Evolutionary conservation across 2,797 vertebrate species (phyloP), one percentile per base, ranked within the genome.

Genomic region (Sebastiscus albofasciatus): DNA sequence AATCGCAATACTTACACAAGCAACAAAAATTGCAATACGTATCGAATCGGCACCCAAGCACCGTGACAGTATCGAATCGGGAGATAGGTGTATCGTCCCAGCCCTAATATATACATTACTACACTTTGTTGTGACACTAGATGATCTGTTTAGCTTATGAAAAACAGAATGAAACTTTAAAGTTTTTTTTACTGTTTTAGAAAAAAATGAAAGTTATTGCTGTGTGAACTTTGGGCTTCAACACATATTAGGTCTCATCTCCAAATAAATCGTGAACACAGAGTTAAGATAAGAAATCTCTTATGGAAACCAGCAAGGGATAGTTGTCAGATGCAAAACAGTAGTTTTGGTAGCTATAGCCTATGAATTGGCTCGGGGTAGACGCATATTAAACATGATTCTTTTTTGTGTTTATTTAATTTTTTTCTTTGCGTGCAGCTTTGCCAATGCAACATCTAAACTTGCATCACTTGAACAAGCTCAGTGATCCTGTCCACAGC

Each of bases 401-500:
- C 18, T 49, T 61, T 33, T 60, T 26, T 39, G 5, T 49, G 46
- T 56, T 42, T 26, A 10, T 46, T 14, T 39, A 0, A 12, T 39
- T n/a, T 39, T 12, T 24, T 12, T 49, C 59, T 52, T 36, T 24
- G 22, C 31, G 26, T 61, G 39, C 34, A 58, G 27, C 31, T 22
- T 29, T 24, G 22, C 27, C 24, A 16, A 29, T 77, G 72, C 62
- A 72, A 36, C 72, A 58, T 76, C 77, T 75, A 72, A 73, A 73
- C 46, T 82, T 70, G 54, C 36, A 78, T 80, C 72, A 60, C 81
- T 87, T 72, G 29, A 81, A 70, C 66, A 20, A 58, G 64, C 81
- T 85, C 79, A 64, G 77, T 79, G 85, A 87, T 84, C 83, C 73
- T 8, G 4, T 72, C 81, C 83, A 75, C 90, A 93, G 92, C 92